Percentiles rank a stretch among this genome's conserved stretches.
phyloP scores from a whole-genome alignment of 2,113 vertebrate genomes.

The Dryoscopus gambensis region DNA sequence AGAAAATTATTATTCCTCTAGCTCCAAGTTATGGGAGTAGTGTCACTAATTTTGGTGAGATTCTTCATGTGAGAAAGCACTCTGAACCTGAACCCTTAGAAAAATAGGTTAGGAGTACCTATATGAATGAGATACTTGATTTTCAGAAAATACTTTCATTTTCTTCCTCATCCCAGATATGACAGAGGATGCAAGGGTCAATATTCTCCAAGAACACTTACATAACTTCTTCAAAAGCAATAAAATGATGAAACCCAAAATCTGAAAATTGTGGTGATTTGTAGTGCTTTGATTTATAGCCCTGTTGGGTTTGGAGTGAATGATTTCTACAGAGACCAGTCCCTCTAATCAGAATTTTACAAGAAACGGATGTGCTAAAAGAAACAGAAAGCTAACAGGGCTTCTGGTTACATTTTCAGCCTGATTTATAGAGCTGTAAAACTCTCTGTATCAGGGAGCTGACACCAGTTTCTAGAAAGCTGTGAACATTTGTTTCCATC shows the following conservation, averaged over 20 bases:
- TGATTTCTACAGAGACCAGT: slow-evolving; percentile 61
- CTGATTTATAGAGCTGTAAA: slow-evolving; percentile 71
- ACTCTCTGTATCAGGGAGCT: slow-evolving; percentile 60
- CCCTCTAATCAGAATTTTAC: slow-evolving; percentile 68
- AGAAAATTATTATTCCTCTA: not conserved
- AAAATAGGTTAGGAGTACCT: not conserved
- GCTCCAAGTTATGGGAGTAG: not conserved
- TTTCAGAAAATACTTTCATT: not conserved
- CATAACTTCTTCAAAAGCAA: slow-evolving; percentile 1
- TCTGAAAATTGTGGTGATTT: slow-evolving; percentile 50
- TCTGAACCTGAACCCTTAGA: not conserved
- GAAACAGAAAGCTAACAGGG: slow-evolving; percentile 64
- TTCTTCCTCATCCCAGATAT: not conserved
- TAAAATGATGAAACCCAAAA: slow-evolving; percentile 48
- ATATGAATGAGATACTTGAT: not conserved
- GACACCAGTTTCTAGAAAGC: slow-evolving; percentile 61
- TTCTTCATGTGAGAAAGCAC: not conserved
- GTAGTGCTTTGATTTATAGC: slow-evolving; percentile 59
- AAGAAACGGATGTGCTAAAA: slow-evolving; percentile 72
- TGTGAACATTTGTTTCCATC: slow-evolving; percentile 63
- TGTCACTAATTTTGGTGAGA: not conserved
- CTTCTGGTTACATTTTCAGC: slow-evolving; percentile 69
- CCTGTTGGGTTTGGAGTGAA: slow-evolving; percentile 56
- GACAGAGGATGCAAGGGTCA: not conserved
- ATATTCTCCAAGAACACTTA: not conserved